A percentile compares a stretch with the other conserved stretches of the same genome.
These are phyloP conservation scores for Pluvianellus socialis DNA, from an alignment of 2,113 vertebrate genomes.

Conservation along the genomic window DNA sequence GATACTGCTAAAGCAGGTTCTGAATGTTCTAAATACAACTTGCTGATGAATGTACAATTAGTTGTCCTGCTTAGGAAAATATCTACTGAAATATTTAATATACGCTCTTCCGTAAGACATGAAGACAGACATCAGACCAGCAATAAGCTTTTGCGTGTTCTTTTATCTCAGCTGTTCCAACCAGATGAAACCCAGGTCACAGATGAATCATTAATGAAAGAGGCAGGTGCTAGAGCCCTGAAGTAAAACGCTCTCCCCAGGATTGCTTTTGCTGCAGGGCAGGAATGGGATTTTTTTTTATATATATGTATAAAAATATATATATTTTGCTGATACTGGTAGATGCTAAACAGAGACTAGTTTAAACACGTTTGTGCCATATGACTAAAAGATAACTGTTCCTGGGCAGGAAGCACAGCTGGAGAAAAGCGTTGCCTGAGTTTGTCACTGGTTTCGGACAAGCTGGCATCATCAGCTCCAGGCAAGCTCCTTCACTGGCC, in stretches of 20 bases:
- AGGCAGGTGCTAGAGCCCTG: background rate
- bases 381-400: background rate
- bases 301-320: too few species aligned
- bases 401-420: background rate
- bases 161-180: background rate
- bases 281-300: background rate
- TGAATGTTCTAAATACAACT: background rate
- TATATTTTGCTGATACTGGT: background rate
- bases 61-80: background rate
- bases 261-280: background rate
- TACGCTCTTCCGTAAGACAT: background rate
- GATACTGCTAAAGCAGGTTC: background rate
- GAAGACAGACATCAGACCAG: background rate
- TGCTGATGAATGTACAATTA: background rate
- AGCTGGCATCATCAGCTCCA: too few species aligned
- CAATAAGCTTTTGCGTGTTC: background rate
- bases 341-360: background rate
- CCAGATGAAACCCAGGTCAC: background rate
- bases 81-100: background rate
- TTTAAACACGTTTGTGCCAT: background rate
- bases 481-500: background rate
- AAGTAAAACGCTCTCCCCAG: background rate
- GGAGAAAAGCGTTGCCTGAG: background rate
- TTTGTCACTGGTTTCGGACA: background rate
- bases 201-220: background rate